These are phyloP conservation scores for Chalcis sispes DNA, from an alignment of 2,888 invertebrate species.

Conservation along the genomic window DNA sequence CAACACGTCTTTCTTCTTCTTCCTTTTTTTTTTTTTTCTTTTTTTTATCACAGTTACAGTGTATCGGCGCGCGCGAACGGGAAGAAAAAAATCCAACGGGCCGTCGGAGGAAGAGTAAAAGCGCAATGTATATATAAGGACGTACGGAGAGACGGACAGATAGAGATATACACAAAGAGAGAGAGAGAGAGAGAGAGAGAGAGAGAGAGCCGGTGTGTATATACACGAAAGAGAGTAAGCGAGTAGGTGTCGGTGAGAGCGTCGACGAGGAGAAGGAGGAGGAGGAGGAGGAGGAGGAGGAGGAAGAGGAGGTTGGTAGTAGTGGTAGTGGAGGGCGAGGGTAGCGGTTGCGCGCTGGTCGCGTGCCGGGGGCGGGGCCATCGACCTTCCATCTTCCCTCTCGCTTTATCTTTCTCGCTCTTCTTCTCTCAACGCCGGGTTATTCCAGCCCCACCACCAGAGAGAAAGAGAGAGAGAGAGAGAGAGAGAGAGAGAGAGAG, in stretches of 20 bases:
- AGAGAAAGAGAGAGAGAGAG: too few relatives aligned
- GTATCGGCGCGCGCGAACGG: too few relatives aligned
- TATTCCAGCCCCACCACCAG: conserved; percentile 5
- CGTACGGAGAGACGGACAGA: not conserved
- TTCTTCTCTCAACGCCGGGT: conserved; percentile 36
- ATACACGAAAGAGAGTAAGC: not conserved
- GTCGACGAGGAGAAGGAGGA: conserved; percentile 6
- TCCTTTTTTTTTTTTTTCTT: too few relatives aligned
- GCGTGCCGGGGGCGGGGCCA: conserved; percentile 75
- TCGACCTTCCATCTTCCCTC: conserved; percentile 60
- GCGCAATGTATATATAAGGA: too few relatives aligned
- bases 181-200: not conserved
- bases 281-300: not conserved
- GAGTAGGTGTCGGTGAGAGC: not conserved
- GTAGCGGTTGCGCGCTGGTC: conserved; percentile 74
- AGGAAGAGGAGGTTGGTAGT: conserved; percentile 21
- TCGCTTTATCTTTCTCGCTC: conserved; percentile 2
- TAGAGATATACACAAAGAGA: not conserved
- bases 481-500: too few relatives aligned
- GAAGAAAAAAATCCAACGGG: not conserved
- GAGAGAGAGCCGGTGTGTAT: not conserved
- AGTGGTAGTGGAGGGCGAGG: conserved; percentile 58
- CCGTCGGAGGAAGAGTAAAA: too few relatives aligned
- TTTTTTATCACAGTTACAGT: too few relatives aligned
- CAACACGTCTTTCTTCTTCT: too few relatives aligned